Percentiles rank a stretch among this genome's conserved stretches.
phyloP scores from a whole-genome alignment of 2,113 vertebrate species.

The Alligator mississippiensis region DNA sequence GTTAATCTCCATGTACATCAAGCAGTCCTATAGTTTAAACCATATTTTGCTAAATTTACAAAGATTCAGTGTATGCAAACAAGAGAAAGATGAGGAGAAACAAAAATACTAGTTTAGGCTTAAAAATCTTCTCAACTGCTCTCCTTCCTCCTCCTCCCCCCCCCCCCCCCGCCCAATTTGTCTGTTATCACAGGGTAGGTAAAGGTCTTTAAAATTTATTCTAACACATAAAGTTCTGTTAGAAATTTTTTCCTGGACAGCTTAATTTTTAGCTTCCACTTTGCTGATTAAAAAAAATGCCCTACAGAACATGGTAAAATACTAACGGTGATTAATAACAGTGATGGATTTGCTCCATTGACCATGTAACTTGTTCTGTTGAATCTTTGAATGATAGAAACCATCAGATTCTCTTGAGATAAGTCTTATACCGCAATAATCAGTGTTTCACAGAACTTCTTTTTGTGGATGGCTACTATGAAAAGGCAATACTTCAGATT shows the following conservation, averaged over 20 bases:
- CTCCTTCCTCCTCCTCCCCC: too few species aligned
- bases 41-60: neutral
- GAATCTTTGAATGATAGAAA: neutral
- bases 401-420: neutral
- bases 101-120: too few species aligned
- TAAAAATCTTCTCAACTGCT: too few species aligned
- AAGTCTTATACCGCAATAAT: neutral
- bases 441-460: neutral
- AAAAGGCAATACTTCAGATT: too few species aligned
- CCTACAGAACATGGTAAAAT: neutral
- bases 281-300: neutral
- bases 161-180: too few species aligned
- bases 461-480: too few species aligned
- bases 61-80: neutral
- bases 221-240: too few species aligned
- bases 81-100: neutral
- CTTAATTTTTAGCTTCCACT: neutral
- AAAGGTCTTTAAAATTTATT: too few species aligned
- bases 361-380: neutral
- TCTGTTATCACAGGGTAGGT: too few species aligned
- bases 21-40: neutral
- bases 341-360: neutral
- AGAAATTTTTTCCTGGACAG: neutral
- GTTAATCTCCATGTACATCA: accelerated
- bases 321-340: neutral